phyloP scores from a whole-genome alignment of 1,140 invertebrate genomes.

The Steinernema feltiae region DNA sequence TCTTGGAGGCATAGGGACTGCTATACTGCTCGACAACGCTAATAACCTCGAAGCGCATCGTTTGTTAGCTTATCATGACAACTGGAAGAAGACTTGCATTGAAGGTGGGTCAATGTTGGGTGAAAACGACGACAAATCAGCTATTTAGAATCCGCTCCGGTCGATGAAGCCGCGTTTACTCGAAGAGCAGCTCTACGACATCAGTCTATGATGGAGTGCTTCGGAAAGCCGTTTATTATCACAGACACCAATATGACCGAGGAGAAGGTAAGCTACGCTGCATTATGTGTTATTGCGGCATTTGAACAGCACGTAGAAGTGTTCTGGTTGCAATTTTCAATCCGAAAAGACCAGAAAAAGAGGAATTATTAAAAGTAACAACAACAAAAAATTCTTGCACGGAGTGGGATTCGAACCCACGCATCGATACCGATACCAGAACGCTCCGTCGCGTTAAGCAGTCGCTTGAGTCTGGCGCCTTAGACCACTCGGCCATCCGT shows the following conservation, averaged over 20 bases:
- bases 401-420: not conserved
- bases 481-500: not conserved
- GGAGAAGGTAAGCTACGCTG: not conserved
- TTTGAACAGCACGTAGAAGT: too few relatives aligned
- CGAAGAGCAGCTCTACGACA: not conserved
- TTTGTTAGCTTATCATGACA: not conserved
- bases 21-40: not conserved
- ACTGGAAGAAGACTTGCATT: not conserved
- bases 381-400: not conserved
- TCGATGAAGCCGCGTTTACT: not conserved
- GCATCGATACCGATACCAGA: not conserved
- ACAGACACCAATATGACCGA: not conserved
- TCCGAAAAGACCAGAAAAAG: too few relatives aligned
- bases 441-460: not conserved
- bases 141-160: not conserved
- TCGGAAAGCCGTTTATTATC: not conserved
- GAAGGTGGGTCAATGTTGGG: not conserved
- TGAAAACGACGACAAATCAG: not conserved
- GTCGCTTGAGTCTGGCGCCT: not conserved
- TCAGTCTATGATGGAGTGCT: constrained; percentile 10
- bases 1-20: not conserved
- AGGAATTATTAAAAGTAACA: too few relatives aligned
- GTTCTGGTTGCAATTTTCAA: too few relatives aligned
- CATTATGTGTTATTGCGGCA: too few relatives aligned
- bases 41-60: not conserved